Evolutionary conservation across 2,113 vertebrate genomes (phyloP), one percentile per base, ranked within the genome.

Genomic region (Phalacrocorax pelagicus): DNA sequence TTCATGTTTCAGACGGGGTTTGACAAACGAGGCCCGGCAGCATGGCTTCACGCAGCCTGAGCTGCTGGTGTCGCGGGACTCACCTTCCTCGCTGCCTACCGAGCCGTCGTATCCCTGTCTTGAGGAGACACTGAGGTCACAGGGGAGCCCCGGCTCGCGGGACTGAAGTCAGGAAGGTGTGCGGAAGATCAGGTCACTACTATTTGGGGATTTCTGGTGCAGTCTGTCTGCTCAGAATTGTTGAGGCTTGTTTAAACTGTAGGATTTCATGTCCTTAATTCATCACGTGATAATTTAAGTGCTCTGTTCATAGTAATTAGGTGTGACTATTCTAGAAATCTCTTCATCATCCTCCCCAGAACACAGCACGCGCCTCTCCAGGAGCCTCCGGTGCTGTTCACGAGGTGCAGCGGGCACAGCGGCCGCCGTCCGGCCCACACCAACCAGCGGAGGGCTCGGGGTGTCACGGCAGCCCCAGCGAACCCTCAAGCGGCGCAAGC

Each of bases 61-160:
- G 42, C 59, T 23, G 36, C 62, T 17, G n/a, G 26, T 27, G 8
- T 5, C 2, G 1, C 1, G 36, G 54, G 47, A 29, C 14, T 30
- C 0, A 1, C 15, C 75, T 15, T 67, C 36, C 49, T 10, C 6
- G 1, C 40, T 6, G 54, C 55, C 42, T 11, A 1, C 46, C 0
- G 27, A 49, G 34, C 38, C 12, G 5, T 13, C 3, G 2, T 6
- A 2, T 12, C 34, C 1, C 44, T 9, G 72, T 8, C 49, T 6
- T 2, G 11, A 32, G 72, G 49, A 12, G 34, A 8, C 12, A 4
- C 0, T 3, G 44, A 63, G 67, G n/a, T 6, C 1, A 10, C 52
- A 8, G 62, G 69, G 38, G 19, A 8, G 2, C 12, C 49, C 32
- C 1, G 34, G 2, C 0, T 7, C 29, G 8, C 0, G 1, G 79